Conservation (phyloP, 2,797 vertebrate genomes). For the Catamblyrhynchus diadema region DNA sequence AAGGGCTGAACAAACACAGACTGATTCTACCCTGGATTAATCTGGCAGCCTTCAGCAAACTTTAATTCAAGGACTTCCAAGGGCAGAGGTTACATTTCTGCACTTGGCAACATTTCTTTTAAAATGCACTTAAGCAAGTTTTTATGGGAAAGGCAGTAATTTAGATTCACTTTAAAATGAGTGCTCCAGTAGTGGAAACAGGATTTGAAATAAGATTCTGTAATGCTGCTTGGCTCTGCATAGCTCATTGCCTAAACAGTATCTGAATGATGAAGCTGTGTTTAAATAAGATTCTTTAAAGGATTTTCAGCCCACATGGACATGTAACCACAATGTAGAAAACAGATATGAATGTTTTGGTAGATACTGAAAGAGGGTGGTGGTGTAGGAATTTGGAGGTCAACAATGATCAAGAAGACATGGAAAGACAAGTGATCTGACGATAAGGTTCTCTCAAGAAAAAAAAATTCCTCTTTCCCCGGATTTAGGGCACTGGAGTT, state of each 20-base stretch:
- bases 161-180: not conserved
- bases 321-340: not conserved
- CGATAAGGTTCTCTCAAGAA: not conserved
- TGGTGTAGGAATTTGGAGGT: not conserved
- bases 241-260: not conserved
- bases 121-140: not conserved
- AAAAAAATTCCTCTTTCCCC: not conserved
- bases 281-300: slow-evolving; percentile 20
- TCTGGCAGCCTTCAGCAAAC: slow-evolving; percentile 36
- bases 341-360: slow-evolving; percentile 8
- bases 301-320: not conserved
- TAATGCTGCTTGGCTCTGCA: not conserved
- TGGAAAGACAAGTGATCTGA: not conserved
- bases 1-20: slow-evolving; percentile 1
- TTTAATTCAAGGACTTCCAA: slow-evolving; percentile 19
- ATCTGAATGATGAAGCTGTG: not conserved
- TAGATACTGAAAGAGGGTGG: not conserved
- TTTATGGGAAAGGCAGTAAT: not conserved
- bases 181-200: not conserved
- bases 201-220: not conserved
- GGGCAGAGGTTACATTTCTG: slow-evolving; percentile 13
- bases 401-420: not conserved
- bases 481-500: not conserved
- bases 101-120: not conserved
- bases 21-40: not conserved